Evolutionary conservation across 2,797 vertebrate species (phyloP), one percentile per base, ranked within the genome.

Genomic region (Ceryle rudis): DNA sequence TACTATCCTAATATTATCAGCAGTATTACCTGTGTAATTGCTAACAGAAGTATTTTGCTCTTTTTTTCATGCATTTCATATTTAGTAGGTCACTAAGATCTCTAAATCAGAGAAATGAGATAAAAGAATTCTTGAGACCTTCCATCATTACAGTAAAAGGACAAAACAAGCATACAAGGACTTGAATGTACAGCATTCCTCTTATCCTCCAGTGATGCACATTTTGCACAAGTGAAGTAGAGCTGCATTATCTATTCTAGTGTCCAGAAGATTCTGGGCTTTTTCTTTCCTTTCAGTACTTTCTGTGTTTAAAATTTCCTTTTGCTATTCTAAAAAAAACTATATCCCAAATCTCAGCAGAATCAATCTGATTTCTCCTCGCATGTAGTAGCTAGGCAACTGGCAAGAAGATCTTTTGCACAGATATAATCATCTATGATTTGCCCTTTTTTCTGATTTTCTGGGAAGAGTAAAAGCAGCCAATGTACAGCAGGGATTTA

Each of bases 341-440:
- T 67, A 2, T 88, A 78, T 23, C 37, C 21, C 26, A 72, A 92
- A 69, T 51, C 46, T 39, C 80, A 33, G 62, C 83, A 70, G 65
- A 81, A 88, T 26, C 18, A 52, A 16, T 47, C n/a, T 81, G 72
- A 87, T 74, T 87, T 52, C 33, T 82, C 33, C n/a, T 90, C 47
- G 94, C 20, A 72, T 35, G 18, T 79, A 81, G 87, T 91, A 96
- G 39, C 91, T 93, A 93, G 80, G 91, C 91, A 96, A 97, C 87
- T 66, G 73, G 46, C 20, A 75, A 46, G 5, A 6, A 60, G 31
- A 61, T 81, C 41, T 91, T 89, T 78, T 69, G 29, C 57, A 49
- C 44, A 79, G 37, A 75, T 52, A 46, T 17, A 67, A 29, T 21
- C 49, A 23, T 33, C n/a, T 58, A 58, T 58, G n/a, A 23, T 66